Base-by-base conservation (phyloP, 1,140 invertebrate species). In the Cyclina sinensis region DNA sequence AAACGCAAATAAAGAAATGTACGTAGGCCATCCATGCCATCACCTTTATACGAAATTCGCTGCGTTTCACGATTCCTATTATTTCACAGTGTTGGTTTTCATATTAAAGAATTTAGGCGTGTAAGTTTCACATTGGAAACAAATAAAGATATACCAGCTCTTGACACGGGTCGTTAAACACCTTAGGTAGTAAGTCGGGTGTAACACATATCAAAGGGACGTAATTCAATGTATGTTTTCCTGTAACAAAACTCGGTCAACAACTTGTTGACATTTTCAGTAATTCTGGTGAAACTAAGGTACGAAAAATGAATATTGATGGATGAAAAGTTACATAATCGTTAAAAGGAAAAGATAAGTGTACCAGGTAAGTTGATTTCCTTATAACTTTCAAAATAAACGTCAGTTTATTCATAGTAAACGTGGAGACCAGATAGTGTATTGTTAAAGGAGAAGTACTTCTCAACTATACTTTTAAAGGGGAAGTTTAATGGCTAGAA, bases 161-260 rank as follows among this genome's bases (percentile, higher is more conserved):
- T n/a, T 62, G 27, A 62, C n/a, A 62, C 57, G 57, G n/a, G 18
- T 62, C n/a, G 57, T 27, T 62, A 62, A 27, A 11, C 57, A 62
- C 57, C 27, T 62, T 62, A 18, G 4, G 4, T 18, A 62, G n/a
- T n/a, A n/a, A n/a, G 57, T 24, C 57, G 57, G 24, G 57, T 62
- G 57, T 62, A 62, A n/a, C 57, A 27, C n/a, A 7, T 27, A 62
- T 62, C n/a, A 62, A 62, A 62, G 57, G 57, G 57, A 62, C 5
- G 21, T 62, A 62, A 62, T 62, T 62, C 57, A n/a, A 62, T 43
- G 57, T 62, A 43, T 62, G 57, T 62, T 24, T 62, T 62, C 57
- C 24, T 24, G 7, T 4, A 62, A 9, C 21, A n/a, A 7, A 62
- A 62, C n/a, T 62, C 57, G 57, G 57, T 62, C 57, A 27, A 62